Percentiles rank a stretch among this genome's conserved stretches.
Evolutionary conservation across 92 coral and sea anemone species (phyloP).

Genomic region (Phenganax marumi): DNA sequence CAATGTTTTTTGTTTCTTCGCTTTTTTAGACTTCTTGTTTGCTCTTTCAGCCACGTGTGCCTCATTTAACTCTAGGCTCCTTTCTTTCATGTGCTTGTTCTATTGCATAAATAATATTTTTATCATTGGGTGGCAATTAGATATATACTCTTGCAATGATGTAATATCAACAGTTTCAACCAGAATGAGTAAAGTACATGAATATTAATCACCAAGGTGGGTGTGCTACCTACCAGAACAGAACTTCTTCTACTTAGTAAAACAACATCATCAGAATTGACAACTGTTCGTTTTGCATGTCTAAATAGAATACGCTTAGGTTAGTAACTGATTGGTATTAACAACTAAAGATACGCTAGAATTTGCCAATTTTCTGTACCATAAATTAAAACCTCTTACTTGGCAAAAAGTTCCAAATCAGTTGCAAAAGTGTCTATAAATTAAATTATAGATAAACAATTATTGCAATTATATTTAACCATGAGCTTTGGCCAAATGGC

Average conservation of each 20-base stretch:
- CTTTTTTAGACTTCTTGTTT: slow-evolving; percentile 63
- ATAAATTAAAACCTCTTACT: slow-evolving; percentile 55
- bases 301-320: slow-evolving; percentile 41
- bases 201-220: neutral
- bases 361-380: too few species aligned
- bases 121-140: neutral
- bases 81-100: slow-evolving; percentile 59
- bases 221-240: slow-evolving; percentile 64
- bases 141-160: neutral
- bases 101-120: neutral
- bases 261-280: slow-evolving; percentile 83
- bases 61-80: slow-evolving; percentile 59
- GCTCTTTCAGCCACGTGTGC: slow-evolving; percentile 65
- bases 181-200: neutral
- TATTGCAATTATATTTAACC: neutral
- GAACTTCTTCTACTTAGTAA: slow-evolving; percentile 84
- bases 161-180: neutral
- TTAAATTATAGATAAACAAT: neutral
- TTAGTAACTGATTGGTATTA: neutral
- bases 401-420: slow-evolving; percentile 89
- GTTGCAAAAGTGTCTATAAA: slow-evolving; percentile 77
- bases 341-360: neutral
- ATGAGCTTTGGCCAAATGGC: neutral
- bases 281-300: slow-evolving; percentile 81
- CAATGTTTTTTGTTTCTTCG: slow-evolving; percentile 53